A percentile compares a stretch with the other conserved stretches of the same genome.
phyloP scores from a whole-genome alignment of 1,140 invertebrate species.

The Anthonomus grandis region DNA sequence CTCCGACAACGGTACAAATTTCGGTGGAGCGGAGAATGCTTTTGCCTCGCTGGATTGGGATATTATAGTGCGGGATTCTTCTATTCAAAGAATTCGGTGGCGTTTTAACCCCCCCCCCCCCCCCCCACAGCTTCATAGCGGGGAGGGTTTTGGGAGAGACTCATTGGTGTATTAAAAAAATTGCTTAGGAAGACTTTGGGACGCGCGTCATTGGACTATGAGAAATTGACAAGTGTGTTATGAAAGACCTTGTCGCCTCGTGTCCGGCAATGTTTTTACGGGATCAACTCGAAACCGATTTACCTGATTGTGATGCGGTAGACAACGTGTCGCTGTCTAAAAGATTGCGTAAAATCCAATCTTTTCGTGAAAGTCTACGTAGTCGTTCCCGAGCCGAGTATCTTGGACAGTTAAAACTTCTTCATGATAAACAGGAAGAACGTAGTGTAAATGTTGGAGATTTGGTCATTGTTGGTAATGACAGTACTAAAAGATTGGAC shows the following conservation, averaged over 20 bases:
- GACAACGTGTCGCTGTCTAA: too few relatives aligned
- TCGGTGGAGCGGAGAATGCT: conserved; percentile 29
- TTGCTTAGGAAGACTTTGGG: conserved; percentile 32
- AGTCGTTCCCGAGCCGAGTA: neutral
- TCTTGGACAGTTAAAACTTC: conserved; percentile 6
- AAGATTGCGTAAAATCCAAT: too few relatives aligned
- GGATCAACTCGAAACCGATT: neutral
- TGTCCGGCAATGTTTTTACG: conserved; percentile 22
- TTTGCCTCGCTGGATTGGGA: conserved; percentile 36
- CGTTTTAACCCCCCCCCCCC: conserved; percentile 46
- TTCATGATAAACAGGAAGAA: neutral
- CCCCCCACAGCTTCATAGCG: conserved; percentile 44
- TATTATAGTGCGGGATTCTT: conserved; percentile 17
- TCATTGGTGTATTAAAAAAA: conserved; percentile 41
- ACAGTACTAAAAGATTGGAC: conserved; percentile 14
- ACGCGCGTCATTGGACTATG: conserved; percentile 30
- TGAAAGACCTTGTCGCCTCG: conserved; percentile 19
- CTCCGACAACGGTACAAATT: conserved; percentile 26
- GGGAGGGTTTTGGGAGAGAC: conserved; percentile 43
- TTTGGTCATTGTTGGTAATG: conserved; percentile 9
- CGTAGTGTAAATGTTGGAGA: neutral
- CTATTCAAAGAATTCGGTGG: conserved; percentile 38
- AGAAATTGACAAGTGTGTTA: conserved; percentile 42
- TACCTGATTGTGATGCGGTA: too few relatives aligned
- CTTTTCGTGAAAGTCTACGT: neutral